phyloP scores from a whole-genome alignment of 2,797 vertebrate genomes.

The Menidia menidia region DNA sequence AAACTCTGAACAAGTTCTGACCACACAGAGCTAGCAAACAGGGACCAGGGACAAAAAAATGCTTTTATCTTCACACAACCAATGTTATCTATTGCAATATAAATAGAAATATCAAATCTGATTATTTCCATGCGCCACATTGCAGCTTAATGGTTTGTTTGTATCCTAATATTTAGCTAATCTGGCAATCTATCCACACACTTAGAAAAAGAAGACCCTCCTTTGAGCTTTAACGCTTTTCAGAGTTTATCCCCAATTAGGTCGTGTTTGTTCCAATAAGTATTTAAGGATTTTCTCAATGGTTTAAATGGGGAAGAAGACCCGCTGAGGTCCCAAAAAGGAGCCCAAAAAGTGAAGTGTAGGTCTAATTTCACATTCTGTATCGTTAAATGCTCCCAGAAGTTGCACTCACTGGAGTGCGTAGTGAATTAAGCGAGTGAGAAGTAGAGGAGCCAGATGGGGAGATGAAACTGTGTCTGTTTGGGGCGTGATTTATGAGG shows the following conservation, averaged over 20 bases:
- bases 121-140: too few species aligned
- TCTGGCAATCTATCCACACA: too few species aligned
- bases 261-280: not conserved
- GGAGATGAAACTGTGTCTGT: constrained; percentile 9
- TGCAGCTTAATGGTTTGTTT: too few species aligned
- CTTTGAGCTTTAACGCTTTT: not conserved
- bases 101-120: too few species aligned
- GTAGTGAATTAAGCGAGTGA: not conserved
- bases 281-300: not conserved
- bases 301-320: too few species aligned
- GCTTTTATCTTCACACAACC: too few species aligned
- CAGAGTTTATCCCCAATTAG: not conserved
- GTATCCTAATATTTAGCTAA: too few species aligned
- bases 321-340: too few species aligned
- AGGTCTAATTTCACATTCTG: not conserved
- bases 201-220: not conserved
- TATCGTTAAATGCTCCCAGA: not conserved
- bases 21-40: too few species aligned
- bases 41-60: too few species aligned
- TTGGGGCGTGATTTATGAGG: constrained; percentile 28
- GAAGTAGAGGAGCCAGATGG: not conserved
- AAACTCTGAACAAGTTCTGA: too few species aligned
- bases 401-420: not conserved
- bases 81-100: too few species aligned
- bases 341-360: not conserved